Evolutionary conservation across 2,113 vertebrate genomes (phyloP).

Genomic region (Cephalopterus ornatus): DNA sequence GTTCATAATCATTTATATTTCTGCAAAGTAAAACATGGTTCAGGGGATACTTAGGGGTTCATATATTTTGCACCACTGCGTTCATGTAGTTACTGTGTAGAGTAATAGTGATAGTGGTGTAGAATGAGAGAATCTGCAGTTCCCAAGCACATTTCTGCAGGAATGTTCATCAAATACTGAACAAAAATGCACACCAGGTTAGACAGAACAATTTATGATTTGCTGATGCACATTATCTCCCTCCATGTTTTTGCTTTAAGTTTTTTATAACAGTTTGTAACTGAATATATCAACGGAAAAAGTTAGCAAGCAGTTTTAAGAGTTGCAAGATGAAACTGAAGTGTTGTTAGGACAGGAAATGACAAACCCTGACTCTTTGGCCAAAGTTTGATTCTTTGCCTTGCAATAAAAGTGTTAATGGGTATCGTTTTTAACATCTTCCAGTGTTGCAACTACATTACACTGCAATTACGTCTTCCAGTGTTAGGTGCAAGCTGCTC

Average conservation of each 20-base stretch:
- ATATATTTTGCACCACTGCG: background rate
- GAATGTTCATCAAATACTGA: background rate
- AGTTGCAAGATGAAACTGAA: background rate
- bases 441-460: background rate
- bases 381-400: background rate
- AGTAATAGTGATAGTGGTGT: background rate
- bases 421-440: background rate
- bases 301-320: background rate
- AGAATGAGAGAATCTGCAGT: background rate
- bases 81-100: background rate
- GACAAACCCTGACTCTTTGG: background rate
- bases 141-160: background rate
- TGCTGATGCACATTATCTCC: background rate
- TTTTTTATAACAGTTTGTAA: background rate
- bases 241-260: background rate
- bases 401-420: conserved; percentile 4
- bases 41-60: background rate
- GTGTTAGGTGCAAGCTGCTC: background rate
- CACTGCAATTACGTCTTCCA: background rate
- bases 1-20: background rate
- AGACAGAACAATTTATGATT: background rate
- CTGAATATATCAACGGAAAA: background rate
- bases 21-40: background rate
- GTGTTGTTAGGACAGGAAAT: conserved; percentile 3
- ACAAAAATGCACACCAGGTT: background rate